These are phyloP conservation scores for Lutjanus argentimaculatus DNA, from an alignment of 2,797 vertebrate species.

Conservation along the genomic window DNA sequence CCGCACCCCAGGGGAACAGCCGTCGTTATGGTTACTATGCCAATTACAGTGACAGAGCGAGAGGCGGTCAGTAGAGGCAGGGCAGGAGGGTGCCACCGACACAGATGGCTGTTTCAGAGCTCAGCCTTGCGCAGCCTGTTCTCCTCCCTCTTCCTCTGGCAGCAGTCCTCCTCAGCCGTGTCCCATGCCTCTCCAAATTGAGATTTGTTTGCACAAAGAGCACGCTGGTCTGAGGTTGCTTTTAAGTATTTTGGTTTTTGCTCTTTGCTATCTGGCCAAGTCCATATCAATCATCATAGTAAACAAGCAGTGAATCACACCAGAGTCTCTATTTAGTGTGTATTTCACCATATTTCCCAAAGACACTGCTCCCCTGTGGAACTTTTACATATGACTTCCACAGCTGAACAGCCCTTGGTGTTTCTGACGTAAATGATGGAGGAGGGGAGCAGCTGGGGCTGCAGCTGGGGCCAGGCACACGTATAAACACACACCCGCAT, in stretches of 20 bases:
- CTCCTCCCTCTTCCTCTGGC: slow-evolving; percentile 55
- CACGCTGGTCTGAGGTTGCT: slow-evolving; percentile 23
- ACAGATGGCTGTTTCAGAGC: slow-evolving; percentile 78
- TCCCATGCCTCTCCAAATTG: slow-evolving; percentile 11
- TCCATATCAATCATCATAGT: neutral
- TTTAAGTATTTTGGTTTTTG: slow-evolving; percentile 27
- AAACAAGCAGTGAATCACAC: slow-evolving; percentile 23
- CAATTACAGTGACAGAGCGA: slow-evolving; percentile 79
- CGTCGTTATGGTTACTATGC: slow-evolving; percentile 75
- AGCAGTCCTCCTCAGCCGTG: slow-evolving; percentile 1
- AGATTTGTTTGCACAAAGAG: slow-evolving; percentile 40
- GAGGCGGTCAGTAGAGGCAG: slow-evolving; percentile 51
- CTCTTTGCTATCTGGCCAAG: slow-evolving; percentile 6
- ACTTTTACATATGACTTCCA: slow-evolving; percentile 42
- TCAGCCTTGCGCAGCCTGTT: slow-evolving; percentile 52
- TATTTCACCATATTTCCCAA: slow-evolving; percentile 28
- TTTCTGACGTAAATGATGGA: slow-evolving; percentile 47
- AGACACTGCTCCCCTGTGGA: slow-evolving; percentile 44
- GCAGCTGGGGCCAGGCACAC: slow-evolving; percentile 40
- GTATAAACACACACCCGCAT: slow-evolving; percentile 30
- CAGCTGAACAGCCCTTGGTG: slow-evolving; percentile 58
- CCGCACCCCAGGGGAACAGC: slow-evolving; percentile 65
- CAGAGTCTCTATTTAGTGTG: neutral
- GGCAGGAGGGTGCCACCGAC: slow-evolving; percentile 42
- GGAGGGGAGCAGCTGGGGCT: slow-evolving; percentile 63